Evolutionary conservation across 2,888 invertebrate genomes (phyloP), one percentile per base, ranked within the genome.

Genomic region (Lycia hirtaria): DNA sequence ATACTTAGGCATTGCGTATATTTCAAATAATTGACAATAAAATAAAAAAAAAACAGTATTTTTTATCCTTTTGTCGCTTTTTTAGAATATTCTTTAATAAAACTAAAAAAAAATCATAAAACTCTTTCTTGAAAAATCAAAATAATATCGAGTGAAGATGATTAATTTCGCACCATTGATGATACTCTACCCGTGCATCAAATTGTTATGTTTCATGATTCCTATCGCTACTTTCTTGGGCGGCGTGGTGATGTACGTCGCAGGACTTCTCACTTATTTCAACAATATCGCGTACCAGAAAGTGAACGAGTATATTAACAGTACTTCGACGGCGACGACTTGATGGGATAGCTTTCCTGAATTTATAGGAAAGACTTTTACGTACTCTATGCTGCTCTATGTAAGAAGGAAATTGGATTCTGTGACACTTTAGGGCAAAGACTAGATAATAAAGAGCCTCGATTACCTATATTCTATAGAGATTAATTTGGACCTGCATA

Each of bases 121-220:
- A 28, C 10, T 17, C 15, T 41, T 26, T n/a, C 15, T 17, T 10
- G 26, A 24, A 26, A n/a, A 26, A n/a, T 4, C 17, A 10, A 14
- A 28, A 28, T 2, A 24, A 15, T 41, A 22, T 2, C 9, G 30
- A 19, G 7, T 40, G 53, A 54, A 44, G n/a, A 72, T 72, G 78
- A 66, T 83, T 24, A 78, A 78, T 40, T 78, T 74, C 44, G 45
- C 76, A 32, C 73, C 79, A 1, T 43, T 81, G 26, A 55, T 82
- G 6, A 60, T 83, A 17, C 12, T 83, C 44, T 76, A 67, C 51
- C 85, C 85, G 0, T 75, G 80, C 67, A 63, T 78, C 14, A 86
- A 84, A 60, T 60, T 87, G 38, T 72, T 83, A 41, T 87, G 86
- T 65, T 73, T 86, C 41, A 48, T 85, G 17, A 40, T 85, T 37